phyloP scores from a whole-genome alignment of 2,113 vertebrate genomes.

The Pogona vitticeps region DNA sequence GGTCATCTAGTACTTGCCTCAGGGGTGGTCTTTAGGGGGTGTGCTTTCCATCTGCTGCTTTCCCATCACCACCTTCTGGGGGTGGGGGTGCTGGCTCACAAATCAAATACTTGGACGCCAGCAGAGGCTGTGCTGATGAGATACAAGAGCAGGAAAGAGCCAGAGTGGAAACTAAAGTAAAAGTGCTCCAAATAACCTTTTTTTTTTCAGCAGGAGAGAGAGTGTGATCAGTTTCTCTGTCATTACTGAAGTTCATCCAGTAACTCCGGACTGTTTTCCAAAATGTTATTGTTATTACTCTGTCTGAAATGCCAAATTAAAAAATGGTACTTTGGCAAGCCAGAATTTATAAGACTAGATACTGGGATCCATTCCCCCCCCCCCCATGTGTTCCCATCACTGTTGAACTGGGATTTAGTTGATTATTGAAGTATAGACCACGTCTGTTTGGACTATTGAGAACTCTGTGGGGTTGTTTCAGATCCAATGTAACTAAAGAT shows the following conservation, averaged over 20 bases:
- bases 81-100: background rate
- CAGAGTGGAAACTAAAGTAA: slow-evolving; percentile 34
- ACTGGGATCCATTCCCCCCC: slow-evolving; percentile 25
- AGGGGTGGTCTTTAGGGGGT: background rate
- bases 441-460: slow-evolving; percentile 15
- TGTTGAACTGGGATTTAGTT: slow-evolving; percentile 17
- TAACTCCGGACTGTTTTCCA: slow-evolving; percentile 41
- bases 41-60: background rate
- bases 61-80: slow-evolving; percentile 26
- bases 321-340: slow-evolving; percentile 24
- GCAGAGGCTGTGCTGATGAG: background rate
- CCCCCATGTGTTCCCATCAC: background rate
- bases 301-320: slow-evolving; percentile 54
- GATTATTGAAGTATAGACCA: slow-evolving; percentile 17
- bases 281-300: slow-evolving; percentile 47
- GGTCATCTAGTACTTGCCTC: background rate
- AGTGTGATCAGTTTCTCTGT: background rate
- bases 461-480: slow-evolving; percentile 22
- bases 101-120: background rate
- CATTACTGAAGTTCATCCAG: slow-evolving; percentile 50
- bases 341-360: slow-evolving; percentile 11
- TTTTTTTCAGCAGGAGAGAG: background rate
- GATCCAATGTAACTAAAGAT: slow-evolving; percentile 36
- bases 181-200: slow-evolving; percentile 31
- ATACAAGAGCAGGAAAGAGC: background rate